Evolutionary conservation across 1,140 invertebrate species (phyloP).

Genomic region (Microvelia longipes): DNA sequence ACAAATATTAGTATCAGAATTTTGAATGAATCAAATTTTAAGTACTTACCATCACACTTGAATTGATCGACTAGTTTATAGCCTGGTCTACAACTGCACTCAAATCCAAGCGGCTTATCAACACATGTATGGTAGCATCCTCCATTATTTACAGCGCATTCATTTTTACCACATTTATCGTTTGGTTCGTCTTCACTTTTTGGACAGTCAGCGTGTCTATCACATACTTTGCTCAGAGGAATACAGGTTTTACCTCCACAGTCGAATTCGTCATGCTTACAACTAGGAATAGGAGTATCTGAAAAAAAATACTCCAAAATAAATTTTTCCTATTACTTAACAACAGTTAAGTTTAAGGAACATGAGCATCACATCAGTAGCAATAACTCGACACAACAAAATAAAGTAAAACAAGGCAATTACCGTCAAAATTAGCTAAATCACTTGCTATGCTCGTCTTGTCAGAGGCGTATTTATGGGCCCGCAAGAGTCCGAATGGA

Average conservation of each 20-base stretch:
- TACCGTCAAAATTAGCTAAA: neutral
- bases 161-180: slow-evolving; percentile 53
- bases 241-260: slow-evolving; percentile 55
- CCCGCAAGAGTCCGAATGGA: no score
- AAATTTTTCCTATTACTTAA: slow-evolving; percentile 35
- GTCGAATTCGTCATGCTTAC: slow-evolving; percentile 61
- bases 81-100: slow-evolving; percentile 60
- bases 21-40: no score
- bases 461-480: no score
- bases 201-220: slow-evolving; percentile 66
- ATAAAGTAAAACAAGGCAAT: slow-evolving; percentile 23
- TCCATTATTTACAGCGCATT: slow-evolving; percentile 57
- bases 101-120: slow-evolving; percentile 61
- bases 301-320: slow-evolving; percentile 50
- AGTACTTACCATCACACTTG: slow-evolving; percentile 53
- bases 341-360: no score
- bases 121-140: slow-evolving; percentile 65
- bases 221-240: slow-evolving; percentile 64
- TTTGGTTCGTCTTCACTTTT: slow-evolving; percentile 61
- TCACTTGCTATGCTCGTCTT: no score
- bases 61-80: slow-evolving; percentile 58
- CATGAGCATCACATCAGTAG: no score
- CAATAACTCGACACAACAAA: no score
- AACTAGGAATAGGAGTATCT: slow-evolving; percentile 62
- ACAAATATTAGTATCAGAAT: no score